A percentile compares a stretch with the other conserved stretches of the same genome.
phyloP scores from a whole-genome alignment of 2,113 vertebrate genomes.

The Patagioenas fasciata region DNA sequence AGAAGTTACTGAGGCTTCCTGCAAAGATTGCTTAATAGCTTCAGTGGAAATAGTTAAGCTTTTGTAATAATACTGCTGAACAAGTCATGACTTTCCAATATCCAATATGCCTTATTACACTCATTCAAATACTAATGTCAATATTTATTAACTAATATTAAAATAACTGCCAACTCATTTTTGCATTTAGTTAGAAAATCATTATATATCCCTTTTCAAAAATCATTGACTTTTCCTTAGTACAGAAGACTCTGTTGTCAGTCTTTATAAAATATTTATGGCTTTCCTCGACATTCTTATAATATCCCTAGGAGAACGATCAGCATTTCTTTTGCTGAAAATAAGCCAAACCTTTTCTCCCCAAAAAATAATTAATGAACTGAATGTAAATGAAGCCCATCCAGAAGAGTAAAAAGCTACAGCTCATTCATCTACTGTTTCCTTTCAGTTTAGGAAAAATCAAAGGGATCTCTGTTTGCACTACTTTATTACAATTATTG shows the following conservation, averaged over 20 bases:
- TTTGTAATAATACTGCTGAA: slow-evolving; percentile 10
- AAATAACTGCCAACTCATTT: slow-evolving; percentile 29
- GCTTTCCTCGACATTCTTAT: slow-evolving; percentile 35
- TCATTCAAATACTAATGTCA: slow-evolving; percentile 50
- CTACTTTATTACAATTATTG: background rate
- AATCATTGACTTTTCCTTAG: slow-evolving; percentile 43
- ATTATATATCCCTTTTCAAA: slow-evolving; percentile 39
- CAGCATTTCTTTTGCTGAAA: slow-evolving; percentile 44
- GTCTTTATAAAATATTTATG: slow-evolving; percentile 63
- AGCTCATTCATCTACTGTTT: background rate
- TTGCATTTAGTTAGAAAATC: slow-evolving; percentile 53
- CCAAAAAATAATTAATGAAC: slow-evolving; percentile 27
- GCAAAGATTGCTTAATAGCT: slow-evolving; percentile 2
- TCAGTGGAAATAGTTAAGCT: slow-evolving; percentile 3
- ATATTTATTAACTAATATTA: slow-evolving; percentile 58
- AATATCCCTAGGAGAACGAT: slow-evolving; percentile 53
- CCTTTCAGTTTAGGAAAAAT: background rate
- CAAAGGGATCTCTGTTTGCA: background rate
- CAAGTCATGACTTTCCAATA: slow-evolving; percentile 6
- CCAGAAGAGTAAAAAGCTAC: background rate
- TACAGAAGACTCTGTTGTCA: slow-evolving; percentile 56
- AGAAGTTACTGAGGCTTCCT: background rate
- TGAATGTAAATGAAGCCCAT: background rate
- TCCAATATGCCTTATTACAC: slow-evolving; percentile 13
- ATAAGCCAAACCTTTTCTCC: slow-evolving; percentile 11